phyloP scores from a whole-genome alignment of 2,888 invertebrate genomes.

The Agonopterix subpropinquella region DNA sequence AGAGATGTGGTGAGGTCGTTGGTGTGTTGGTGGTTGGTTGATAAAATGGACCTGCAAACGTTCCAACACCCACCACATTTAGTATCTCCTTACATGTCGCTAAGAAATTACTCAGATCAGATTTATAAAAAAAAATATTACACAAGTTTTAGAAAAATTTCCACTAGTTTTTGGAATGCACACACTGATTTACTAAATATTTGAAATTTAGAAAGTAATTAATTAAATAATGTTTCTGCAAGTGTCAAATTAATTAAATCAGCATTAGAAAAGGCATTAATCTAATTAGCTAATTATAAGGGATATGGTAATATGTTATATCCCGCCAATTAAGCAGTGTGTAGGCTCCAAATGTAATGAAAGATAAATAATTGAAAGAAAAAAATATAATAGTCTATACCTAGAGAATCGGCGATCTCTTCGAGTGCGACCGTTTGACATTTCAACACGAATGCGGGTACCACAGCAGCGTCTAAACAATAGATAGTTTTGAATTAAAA shows the following conservation, averaged over 20 bases:
- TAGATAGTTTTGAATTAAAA: neutral
- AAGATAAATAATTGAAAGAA: conserved; percentile 7
- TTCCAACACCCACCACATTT: conserved; percentile 77
- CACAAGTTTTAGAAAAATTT: neutral
- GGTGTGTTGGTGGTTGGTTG: conserved; percentile 75
- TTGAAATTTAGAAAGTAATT: too few relatives aligned
- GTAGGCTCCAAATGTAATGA: conserved; percentile 9
- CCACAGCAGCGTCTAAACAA: conserved; percentile 87
- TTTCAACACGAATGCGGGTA: conserved; percentile 92
- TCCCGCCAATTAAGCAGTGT: neutral
- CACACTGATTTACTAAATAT: too few relatives aligned
- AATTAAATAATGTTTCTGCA: too few relatives aligned
- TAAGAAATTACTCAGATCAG: conserved; percentile 1
- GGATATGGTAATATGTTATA: too few relatives aligned
- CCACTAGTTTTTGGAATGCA: too few relatives aligned
- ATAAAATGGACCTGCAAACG: conserved; percentile 76
- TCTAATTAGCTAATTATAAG: too few relatives aligned
- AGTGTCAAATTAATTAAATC: too few relatives aligned
- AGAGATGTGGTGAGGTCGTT: conserved; percentile 73
- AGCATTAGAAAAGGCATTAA: too few relatives aligned
- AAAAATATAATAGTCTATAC: conserved; percentile 17
- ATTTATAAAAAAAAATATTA: neutral
- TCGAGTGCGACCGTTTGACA: conserved; percentile 91
- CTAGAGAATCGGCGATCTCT: conserved; percentile 77
- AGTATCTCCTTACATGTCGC: conserved; percentile 46